Percentiles rank a stretch among this genome's conserved stretches.
These are phyloP conservation scores for Pegea sp. DNA, from an alignment of 23 tunicate species.

Conservation along the genomic window DNA sequence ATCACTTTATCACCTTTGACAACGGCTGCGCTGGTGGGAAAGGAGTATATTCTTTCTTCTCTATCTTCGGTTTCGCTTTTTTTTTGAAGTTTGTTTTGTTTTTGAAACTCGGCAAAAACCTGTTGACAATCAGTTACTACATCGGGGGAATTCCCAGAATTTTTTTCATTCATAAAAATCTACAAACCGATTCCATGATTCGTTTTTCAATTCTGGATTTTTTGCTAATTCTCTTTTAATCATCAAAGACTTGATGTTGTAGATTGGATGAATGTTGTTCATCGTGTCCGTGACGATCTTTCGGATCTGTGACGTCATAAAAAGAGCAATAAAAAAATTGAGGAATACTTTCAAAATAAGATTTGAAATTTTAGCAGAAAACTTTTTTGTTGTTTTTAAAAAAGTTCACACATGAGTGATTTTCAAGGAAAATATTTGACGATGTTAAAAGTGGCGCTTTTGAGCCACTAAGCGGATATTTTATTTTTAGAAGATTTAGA, in stretches of 20 bases:
- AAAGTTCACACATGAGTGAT: too few relatives aligned
- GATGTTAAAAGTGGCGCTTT: too few relatives aligned
- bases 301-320: conserved; percentile 13
- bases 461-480: too few relatives aligned
- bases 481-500: too few relatives aligned
- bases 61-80: conserved; percentile 15
- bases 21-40: conserved; percentile 96
- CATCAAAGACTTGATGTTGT: conserved; percentile 89
- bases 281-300: conserved; percentile 66
- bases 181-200: conserved; percentile 91
- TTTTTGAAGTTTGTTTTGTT: conserved; percentile 54
- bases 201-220: conserved; percentile 76
- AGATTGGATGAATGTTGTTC: conserved; percentile 94
- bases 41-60: conserved; percentile 88
- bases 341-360: too few relatives aligned
- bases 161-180: too few relatives aligned
- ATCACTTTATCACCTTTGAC: conserved; percentile 24
- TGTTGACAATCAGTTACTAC: neutral
- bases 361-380: too few relatives aligned
- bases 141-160: too few relatives aligned
- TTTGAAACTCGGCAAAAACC: conserved; percentile 87
- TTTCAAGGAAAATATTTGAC: too few relatives aligned
- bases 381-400: too few relatives aligned
- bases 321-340: too few relatives aligned
- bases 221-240: conserved; percentile 76